Conservation (phyloP, 2,113 vertebrate genomes). For the Microcebus griseorufus region DNA sequence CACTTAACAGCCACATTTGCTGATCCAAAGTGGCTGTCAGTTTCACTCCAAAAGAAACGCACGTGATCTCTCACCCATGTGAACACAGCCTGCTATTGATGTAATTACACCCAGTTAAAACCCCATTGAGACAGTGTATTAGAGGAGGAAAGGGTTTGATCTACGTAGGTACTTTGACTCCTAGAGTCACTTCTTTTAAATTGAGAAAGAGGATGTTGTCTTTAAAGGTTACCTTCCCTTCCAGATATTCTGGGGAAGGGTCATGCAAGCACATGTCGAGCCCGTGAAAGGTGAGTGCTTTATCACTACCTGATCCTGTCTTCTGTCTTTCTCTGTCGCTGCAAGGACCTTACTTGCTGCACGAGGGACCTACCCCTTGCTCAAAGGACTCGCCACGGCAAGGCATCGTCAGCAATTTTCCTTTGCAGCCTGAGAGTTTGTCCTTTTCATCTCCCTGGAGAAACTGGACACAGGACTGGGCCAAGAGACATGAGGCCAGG, state of each 20-base stretch:
- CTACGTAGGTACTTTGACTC: not conserved
- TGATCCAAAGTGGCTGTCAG: not conserved
- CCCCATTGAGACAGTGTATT: not conserved
- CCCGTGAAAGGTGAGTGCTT: not conserved
- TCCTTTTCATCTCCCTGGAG: not conserved
- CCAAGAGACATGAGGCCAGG: rapidly evolving
- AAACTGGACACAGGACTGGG: not conserved
- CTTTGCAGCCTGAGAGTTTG: not conserved
- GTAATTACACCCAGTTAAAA: not conserved
- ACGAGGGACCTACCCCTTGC: not conserved
- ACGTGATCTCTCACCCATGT: not conserved
- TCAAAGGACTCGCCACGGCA: not conserved
- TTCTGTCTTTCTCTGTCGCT: not conserved
- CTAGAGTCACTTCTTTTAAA: not conserved
- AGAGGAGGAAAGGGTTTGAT: not conserved
- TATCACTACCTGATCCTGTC: not conserved
- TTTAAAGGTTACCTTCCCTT: constrained; percentile 37
- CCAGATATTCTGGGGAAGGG: not conserved
- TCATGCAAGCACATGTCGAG: not conserved
- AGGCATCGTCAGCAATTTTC: not conserved
- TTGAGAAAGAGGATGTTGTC: not conserved
- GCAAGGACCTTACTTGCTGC: not conserved
- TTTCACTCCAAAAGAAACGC: not conserved
- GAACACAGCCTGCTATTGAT: not conserved
- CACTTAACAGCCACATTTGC: not conserved